Evolutionary conservation across 2,113 vertebrate genomes (phyloP).

Genomic region (Verasper variegatus): DNA sequence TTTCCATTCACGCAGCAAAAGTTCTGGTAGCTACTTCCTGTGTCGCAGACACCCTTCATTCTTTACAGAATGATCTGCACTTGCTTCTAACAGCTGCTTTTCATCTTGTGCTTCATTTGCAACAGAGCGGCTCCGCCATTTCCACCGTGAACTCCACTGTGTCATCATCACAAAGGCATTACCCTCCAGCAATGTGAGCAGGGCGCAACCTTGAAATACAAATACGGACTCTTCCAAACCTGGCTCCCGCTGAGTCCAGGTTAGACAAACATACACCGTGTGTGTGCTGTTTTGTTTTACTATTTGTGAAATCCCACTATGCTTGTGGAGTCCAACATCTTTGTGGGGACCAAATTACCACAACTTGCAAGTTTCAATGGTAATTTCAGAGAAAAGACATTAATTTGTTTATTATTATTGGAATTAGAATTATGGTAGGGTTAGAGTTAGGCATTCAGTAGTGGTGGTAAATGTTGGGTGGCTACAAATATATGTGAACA

Average conservation of each 20-base stretch:
- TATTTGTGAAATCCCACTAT: not conserved
- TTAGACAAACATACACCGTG: not conserved
- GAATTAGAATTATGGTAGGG: not conserved
- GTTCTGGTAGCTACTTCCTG: not conserved
- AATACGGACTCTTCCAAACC: constrained; percentile 63
- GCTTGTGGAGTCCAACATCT: not conserved
- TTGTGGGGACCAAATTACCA: not conserved
- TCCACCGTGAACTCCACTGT: constrained; percentile 31
- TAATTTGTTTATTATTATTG: too few relatives aligned
- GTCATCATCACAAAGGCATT: constrained; percentile 55
- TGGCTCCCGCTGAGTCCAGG: constrained; percentile 32
- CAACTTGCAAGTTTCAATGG: too few relatives aligned
- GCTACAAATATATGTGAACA: not conserved
- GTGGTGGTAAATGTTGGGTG: not conserved
- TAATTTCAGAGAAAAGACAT: too few relatives aligned
- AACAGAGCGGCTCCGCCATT: constrained; percentile 17
- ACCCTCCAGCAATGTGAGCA: constrained; percentile 59
- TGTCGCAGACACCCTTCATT: constrained; percentile 12
- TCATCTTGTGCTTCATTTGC: constrained; percentile 13
- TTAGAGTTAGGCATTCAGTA: not conserved
- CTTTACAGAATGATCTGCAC: not conserved
- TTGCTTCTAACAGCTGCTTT: not conserved
- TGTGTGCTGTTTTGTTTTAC: not conserved
- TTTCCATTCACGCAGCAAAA: constrained; percentile 6
- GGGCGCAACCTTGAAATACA: constrained; percentile 65